Evolutionary conservation across 2,797 vertebrate species (phyloP).

Genomic region (Scleropages formosus): DNA sequence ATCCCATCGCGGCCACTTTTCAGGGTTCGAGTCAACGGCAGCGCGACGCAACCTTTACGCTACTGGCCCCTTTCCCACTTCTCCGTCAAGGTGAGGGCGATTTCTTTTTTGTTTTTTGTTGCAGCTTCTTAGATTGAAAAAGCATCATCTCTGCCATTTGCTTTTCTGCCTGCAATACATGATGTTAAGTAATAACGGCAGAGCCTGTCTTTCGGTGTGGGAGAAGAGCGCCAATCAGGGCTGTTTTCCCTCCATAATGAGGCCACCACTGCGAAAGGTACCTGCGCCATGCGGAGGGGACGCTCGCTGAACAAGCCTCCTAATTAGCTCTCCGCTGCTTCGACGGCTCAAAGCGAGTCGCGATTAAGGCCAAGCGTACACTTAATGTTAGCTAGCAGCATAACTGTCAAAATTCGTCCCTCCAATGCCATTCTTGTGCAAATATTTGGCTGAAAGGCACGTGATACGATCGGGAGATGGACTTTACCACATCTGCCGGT

Average conservation of each 20-base stretch:
- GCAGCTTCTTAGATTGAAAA: too few relatives aligned
- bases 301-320: slow-evolving; percentile 26
- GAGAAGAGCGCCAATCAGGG: slow-evolving; percentile 15
- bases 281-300: slow-evolving; percentile 14
- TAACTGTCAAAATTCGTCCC: slow-evolving; percentile 28
- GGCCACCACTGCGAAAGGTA: slow-evolving; percentile 1
- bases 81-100: background rate
- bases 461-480: background rate
- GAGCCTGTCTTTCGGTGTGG: slow-evolving; percentile 7
- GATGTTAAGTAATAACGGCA: background rate
- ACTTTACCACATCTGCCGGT: background rate
- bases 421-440: slow-evolving; percentile 29
- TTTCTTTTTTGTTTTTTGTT: background rate
- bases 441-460: slow-evolving; percentile 13
- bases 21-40: too few relatives aligned
- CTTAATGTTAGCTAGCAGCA: slow-evolving; percentile 21
- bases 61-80: too few relatives aligned
- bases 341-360: slow-evolving; percentile 2
- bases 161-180: background rate
- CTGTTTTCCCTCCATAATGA: slow-evolving; percentile 17
- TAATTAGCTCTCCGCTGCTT: slow-evolving; percentile 25
- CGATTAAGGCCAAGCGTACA: slow-evolving; percentile 23
- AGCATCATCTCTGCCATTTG: too few relatives aligned
- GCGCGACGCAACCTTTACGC: too few relatives aligned
- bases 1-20: too few relatives aligned